Percentiles rank a stretch among this genome's conserved stretches.
Evolutionary conservation across 1,140 invertebrate species (phyloP).

Genomic region (Epicauta chinensis): DNA sequence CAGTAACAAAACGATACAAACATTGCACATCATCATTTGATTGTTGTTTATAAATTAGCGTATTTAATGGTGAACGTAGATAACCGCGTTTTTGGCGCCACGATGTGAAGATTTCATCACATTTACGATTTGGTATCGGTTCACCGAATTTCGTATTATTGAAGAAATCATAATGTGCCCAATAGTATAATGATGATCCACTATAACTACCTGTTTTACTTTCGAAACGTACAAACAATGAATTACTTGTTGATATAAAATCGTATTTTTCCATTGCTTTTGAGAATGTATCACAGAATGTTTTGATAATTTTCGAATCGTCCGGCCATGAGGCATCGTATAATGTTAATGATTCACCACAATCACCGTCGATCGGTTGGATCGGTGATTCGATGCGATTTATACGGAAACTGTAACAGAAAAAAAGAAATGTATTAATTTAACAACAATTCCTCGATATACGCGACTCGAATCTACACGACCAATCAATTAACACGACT

Average conservation of each 20-base stretch:
- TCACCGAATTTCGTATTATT: conserved; percentile 81
- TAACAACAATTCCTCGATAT: too few relatives aligned
- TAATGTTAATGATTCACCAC: conserved; percentile 79
- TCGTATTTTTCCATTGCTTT: conserved; percentile 87
- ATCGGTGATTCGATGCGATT: conserved; percentile 84
- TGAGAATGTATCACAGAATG: conserved; percentile 88
- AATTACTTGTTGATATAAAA: conserved; percentile 78
- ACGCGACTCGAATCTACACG: too few relatives aligned
- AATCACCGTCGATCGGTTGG: conserved; percentile 76
- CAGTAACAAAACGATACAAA: conserved; percentile 75
- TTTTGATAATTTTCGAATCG: conserved; percentile 81
- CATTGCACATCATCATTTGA: conserved; percentile 65
- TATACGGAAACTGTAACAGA: conserved; percentile 67
- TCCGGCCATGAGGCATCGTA: conserved; percentile 81
- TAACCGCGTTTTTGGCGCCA: conserved; percentile 66
- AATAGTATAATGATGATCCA: conserved; percentile 80
- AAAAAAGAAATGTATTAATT: not conserved
- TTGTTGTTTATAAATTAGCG: conserved; percentile 73
- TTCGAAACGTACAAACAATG: conserved; percentile 80
- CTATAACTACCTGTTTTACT: conserved; percentile 88
- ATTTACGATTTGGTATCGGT: conserved; percentile 65
- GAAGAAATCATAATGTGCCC: conserved; percentile 90
- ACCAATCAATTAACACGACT: too few relatives aligned
- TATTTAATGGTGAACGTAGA: conserved; percentile 74
- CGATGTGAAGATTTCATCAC: conserved; percentile 77